phyloP scores from a whole-genome alignment of 2,888 invertebrate genomes.

The Pollenia angustigena region DNA sequence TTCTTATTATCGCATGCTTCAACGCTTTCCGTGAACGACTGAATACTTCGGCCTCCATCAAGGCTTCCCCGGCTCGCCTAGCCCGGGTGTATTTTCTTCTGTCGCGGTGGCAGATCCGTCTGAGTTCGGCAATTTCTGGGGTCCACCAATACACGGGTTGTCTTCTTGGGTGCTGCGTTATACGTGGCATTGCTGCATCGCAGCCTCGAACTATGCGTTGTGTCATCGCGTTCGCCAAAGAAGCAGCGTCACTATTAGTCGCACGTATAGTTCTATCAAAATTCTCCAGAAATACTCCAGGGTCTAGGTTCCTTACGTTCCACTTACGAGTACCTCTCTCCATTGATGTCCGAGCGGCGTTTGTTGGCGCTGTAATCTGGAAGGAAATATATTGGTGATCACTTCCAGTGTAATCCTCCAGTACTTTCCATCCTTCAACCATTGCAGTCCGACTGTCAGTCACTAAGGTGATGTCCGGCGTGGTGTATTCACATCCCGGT shows the following conservation, averaged over 20 bases:
- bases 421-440: slow-evolving; percentile 47
- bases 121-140: not conserved
- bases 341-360: not conserved
- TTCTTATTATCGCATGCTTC: not conserved
- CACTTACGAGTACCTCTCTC: not conserved
- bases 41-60: not conserved
- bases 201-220: not conserved
- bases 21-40: not conserved
- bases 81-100: not conserved
- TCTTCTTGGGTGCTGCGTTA: not conserved
- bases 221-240: not conserved
- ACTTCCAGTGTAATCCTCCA: slow-evolving; percentile 56
- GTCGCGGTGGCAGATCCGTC: not conserved
- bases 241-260: not conserved
- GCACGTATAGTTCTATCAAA: not conserved
- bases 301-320: not conserved
- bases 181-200: not conserved
- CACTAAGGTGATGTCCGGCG: slow-evolving; percentile 53
- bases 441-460: not conserved
- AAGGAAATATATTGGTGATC: slow-evolving; percentile 48
- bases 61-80: not conserved
- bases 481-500: slow-evolving; percentile 47
- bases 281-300: not conserved
- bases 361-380: not conserved
- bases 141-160: slow-evolving; percentile 1